Evolutionary conservation across 2,888 invertebrate species (phyloP), one percentile per base, ranked within the genome.

Genomic region (Pyrochroa serraticornis): DNA sequence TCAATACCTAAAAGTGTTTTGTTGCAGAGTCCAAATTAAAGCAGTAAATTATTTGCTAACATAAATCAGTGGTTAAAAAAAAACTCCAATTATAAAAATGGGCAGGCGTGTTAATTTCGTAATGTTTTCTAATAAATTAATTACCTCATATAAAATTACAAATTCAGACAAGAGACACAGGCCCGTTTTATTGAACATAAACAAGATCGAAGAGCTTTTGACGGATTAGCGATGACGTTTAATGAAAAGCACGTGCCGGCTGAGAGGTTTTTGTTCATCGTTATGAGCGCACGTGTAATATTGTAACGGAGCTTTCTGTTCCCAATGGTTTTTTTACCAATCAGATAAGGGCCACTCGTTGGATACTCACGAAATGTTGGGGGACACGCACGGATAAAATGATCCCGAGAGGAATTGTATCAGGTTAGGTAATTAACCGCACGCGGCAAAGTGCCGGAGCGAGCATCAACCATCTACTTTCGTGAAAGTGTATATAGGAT

Each of bases 221-320:
- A 66, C 65, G 60, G 69, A 67, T 69, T 66, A 69, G 49, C 64
- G 52, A 45, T 52, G 66, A 51, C 51, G 53, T 60, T 59, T 71
- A 71, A 69, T 67, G 67, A 71, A 69, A 60, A 62, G 63, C 70
- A 71, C 70, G 70, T 65, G 70, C 60, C 68, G 42, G 34, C 48
- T 65, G 62, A 69, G 58, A 70, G 67, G 62, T 67, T 65, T 63
- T 63, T 58, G 54, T 47, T 46, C 35, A 22, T 37, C 35, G 52
- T 59, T 55, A 56, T 56, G 51, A 50, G 30, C 51, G 34, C 60
- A 60, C 60, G 60, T 60, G 60, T 52, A 51, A 47, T 56, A 56
- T 51, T 38, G 34, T 47, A 56, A 56, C 39, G 34, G 45, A 22
- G 22, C 38, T 53, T 39, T 36, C 34, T 44, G 44, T 52, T 52